phyloP scores from a whole-genome alignment of 2,888 invertebrate genomes.

The Lissonota sp. region DNA sequence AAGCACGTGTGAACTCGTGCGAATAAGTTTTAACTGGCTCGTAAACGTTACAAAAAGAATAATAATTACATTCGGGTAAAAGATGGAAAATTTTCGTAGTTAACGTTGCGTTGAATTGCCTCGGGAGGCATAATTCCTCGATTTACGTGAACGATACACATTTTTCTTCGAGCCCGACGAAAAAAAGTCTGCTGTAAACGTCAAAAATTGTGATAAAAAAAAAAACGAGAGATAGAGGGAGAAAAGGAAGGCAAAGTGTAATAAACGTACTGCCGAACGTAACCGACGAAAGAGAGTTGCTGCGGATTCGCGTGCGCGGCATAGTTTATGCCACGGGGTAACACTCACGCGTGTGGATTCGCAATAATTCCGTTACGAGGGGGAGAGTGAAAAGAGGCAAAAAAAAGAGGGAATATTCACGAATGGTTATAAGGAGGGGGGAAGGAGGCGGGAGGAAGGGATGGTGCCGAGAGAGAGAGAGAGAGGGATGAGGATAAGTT shows the following conservation, averaged over 20 bases:
- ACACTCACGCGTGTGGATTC: slow-evolving; percentile 37
- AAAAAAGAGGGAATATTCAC: background rate
- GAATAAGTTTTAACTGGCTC: slow-evolving; percentile 5
- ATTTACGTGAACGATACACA: background rate
- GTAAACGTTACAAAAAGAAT: slow-evolving; percentile 12
- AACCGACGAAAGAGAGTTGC: slow-evolving; percentile 30
- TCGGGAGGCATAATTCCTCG: background rate
- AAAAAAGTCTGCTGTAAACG: background rate
- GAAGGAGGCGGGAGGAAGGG: background rate
- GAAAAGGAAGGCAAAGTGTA: background rate
- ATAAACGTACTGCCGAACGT: slow-evolving; percentile 13
- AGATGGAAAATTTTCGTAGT: background rate
- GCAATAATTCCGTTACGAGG: slow-evolving; percentile 56
- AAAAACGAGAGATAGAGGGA: background rate
- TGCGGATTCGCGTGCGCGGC: slow-evolving; percentile 29
- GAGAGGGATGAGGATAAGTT: slow-evolving; percentile 40
- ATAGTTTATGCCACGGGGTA: background rate
- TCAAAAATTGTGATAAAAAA: slow-evolving; percentile 13
- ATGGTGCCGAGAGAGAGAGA: background rate
- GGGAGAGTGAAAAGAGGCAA: slow-evolving; percentile 11
- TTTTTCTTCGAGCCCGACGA: background rate
- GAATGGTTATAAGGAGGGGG: background rate
- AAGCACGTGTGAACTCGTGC: slow-evolving; percentile 20
- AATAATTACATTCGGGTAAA: background rate
- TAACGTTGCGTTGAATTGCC: slow-evolving; percentile 13